Percentiles rank a stretch among this genome's conserved stretches.
These are phyloP conservation scores for Emys orbicularis DNA, from an alignment of 2,797 vertebrate species.

Conservation along the genomic window DNA sequence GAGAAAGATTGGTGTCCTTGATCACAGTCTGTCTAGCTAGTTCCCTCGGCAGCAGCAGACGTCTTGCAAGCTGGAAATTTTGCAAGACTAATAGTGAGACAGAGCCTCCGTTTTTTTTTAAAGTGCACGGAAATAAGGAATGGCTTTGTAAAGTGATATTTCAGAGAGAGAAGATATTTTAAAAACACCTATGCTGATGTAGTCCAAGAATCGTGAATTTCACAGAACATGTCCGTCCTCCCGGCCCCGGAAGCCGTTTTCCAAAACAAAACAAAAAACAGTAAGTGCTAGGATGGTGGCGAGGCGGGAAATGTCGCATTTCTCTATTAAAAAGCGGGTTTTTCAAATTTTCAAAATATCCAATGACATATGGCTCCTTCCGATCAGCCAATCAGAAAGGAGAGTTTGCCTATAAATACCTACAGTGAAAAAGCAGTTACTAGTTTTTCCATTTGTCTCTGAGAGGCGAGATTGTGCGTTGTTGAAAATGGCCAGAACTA, in stretches of 20 bases:
- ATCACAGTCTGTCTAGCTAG: neutral
- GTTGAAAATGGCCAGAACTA: fast-evolving
- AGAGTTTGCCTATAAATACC: neutral
- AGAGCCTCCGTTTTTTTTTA: too few relatives aligned
- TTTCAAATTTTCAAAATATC: neutral
- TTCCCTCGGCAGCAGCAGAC: neutral
- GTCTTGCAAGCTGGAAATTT: neutral
- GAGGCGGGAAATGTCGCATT: neutral
- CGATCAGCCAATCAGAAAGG: neutral
- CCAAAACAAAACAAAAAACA: neutral
- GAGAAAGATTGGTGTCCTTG: neutral
- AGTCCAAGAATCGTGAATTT: neutral
- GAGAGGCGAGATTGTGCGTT: fast-evolving
- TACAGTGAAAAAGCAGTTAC: fast-evolving
- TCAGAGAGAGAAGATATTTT: neutral
- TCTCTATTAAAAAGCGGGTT: neutral
- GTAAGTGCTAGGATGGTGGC: fast-evolving
- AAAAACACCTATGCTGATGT: neutral
- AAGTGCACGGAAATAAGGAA: neutral
- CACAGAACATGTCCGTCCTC: neutral
- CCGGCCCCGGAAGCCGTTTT: neutral
- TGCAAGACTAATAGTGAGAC: neutral
- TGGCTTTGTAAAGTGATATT: neutral
- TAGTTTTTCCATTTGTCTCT: fast-evolving
- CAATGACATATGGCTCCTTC: neutral